Base-by-base conservation (phyloP, 2,888 invertebrate species). In the Xanthia togata region DNA sequence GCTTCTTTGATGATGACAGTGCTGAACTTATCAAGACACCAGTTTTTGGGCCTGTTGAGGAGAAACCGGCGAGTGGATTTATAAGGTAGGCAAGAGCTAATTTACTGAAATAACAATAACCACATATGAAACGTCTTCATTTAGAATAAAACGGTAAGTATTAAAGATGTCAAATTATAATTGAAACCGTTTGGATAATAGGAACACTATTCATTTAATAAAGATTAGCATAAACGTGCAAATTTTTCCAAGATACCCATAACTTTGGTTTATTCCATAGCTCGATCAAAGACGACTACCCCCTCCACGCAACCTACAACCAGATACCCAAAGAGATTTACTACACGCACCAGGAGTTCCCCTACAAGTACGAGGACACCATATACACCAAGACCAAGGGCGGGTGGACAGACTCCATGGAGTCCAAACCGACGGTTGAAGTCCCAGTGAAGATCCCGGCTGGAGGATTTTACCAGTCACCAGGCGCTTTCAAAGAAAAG, bases 1-100 rank as follows among this genome's bases (percentile, higher is more conserved):
- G 92, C 57, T 94, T 94, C 82, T 95, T 95, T 82, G 97, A 97
- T 84, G 93, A 95, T 79, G 95, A 96, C 83, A 86, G 35, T n/a
- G 84, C 89, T 55, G 83, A 86, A 64, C 9, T 89, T 11, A 88
- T 88, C 4, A 87, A 79, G 59, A 79, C 68, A 9, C 88, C 88
- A 6, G 74, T 73, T 4, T 59, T 71, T 64, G 76, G 70, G 3
- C 91, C 92, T 0, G 78, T 90, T 31, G 70, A 80, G 11, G 91
- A 91, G 76, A 92, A 91, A 57, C 92, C 94, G 0, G 85, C 91
- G 3, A 78, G 90, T 53, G 90, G 90, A 14, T 93, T 94, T 81
- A 73, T 89, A 3, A 92, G 93, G 95, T 95, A 86, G 93, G 95
- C 95, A 86, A 76, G 64, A 2, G 8, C 0, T 38, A 20, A 65